Conservation (phyloP, 1,140 invertebrate species). For the Halesus radiatus region DNA sequence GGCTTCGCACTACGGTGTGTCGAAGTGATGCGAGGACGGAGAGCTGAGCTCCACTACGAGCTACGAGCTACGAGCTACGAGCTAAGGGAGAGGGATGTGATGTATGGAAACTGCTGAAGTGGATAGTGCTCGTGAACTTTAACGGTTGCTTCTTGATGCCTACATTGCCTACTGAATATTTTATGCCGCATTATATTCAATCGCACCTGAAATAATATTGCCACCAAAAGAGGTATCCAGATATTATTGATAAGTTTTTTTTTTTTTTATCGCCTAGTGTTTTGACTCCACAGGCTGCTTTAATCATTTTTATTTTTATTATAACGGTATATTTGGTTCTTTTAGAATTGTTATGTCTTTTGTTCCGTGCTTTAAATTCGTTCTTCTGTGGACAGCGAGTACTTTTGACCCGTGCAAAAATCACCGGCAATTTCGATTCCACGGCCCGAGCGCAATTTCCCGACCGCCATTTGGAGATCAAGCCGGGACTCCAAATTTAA, state of each 20-base stretch:
- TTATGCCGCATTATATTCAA: neutral
- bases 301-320: no score
- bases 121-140: constrained; percentile 14
- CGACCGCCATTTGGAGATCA: constrained; percentile 6
- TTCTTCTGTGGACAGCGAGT: no score
- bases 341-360: no score
- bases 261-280: no score
- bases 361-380: no score
- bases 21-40: constrained; percentile 26
- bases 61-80: no score
- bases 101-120: constrained; percentile 9
- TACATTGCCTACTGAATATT: constrained; percentile 13
- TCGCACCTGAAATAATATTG: no score
- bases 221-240: no score
- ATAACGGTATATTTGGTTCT: no score
- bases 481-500: constrained; percentile 20
- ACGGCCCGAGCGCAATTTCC: neutral
- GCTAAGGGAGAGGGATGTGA: neutral
- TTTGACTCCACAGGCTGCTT: no score
- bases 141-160: constrained; percentile 1
- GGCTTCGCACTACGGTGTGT: neutral
- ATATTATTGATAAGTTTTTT: no score
- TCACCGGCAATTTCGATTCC: constrained; percentile 27
- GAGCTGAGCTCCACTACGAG: no score
- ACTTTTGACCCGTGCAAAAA: neutral